These are phyloP conservation scores for Scaptomyza montana DNA, from an alignment of 1,140 invertebrate genomes.

Conservation along the genomic window DNA sequence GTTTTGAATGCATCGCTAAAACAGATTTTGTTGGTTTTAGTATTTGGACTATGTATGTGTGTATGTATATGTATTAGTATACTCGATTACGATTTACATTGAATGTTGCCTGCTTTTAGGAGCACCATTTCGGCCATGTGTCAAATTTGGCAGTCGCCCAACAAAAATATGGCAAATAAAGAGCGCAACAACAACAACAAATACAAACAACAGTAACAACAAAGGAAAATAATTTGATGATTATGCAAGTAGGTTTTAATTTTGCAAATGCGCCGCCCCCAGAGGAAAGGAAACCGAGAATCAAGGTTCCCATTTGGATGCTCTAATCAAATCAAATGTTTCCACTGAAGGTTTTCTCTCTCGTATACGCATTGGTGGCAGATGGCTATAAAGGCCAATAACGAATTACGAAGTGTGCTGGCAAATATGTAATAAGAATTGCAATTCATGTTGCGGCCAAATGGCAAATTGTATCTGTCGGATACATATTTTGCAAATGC, in stretches of 20 bases:
- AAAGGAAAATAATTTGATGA: constrained; percentile 54
- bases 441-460: constrained; percentile 61
- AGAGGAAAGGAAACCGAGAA: constrained; percentile 15
- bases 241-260: constrained; percentile 76
- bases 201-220: constrained; percentile 2
- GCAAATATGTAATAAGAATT: constrained; percentile 69
- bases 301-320: constrained; percentile 44
- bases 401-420: constrained; percentile 56
- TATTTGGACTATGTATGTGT: background rate
- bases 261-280: constrained; percentile 63
- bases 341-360: background rate
- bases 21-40: background rate
- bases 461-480: constrained; percentile 57
- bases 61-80: too few species aligned
- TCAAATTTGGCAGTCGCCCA: constrained; percentile 33
- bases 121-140: constrained; percentile 10
- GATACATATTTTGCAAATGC: constrained; percentile 64
- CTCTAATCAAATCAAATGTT: constrained; percentile 53
- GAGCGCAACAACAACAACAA: background rate
- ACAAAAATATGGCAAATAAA: constrained; percentile 20
- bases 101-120: constrained; percentile 25
- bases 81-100: constrained; percentile 5
- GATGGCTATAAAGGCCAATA: constrained; percentile 56
- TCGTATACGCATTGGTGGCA: constrained; percentile 30
- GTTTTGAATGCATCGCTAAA: background rate